Base-by-base conservation (phyloP, 2,113 vertebrate species). In the Sinosuthora webbiana region DNA sequence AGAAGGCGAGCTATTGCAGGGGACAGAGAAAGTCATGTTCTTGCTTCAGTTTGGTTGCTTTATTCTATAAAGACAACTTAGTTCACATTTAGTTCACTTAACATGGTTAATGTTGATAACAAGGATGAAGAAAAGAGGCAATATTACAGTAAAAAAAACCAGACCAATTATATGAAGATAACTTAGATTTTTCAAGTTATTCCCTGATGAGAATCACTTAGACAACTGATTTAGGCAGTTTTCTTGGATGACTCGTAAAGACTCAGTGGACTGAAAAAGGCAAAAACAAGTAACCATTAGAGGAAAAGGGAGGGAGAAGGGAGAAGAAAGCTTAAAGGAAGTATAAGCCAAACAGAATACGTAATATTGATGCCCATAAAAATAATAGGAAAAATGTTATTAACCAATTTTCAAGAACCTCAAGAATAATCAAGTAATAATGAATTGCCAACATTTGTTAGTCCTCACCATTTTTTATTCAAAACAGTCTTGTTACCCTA, bases 251-350 rank as follows among this genome's bases (percentile, higher is more conserved):
- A 45, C 10, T 60, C 0, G 0, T 47, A 49, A 71, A 35, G 37
- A 70, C 18, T 74, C 33, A 70, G 23, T 15, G 9, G 50, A 45
- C 20, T 65, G 16, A 69, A 56, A 77, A 65, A 83, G 14, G 18
- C 6, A 87, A 84, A n/a, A 59, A 11, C 7, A 13, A 24, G 12
- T 24, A 53, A 37, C 28, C 21, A 13, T 49, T 39, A 28, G 1
- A 0, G 2, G 1, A 13, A 30, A 70, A 65, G 2, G 16, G 28
- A 67, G 31, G 9, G 4, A 28, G 4, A 41, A 53, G 20, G 10
- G 11, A 74, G 11, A 62, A 78, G 22, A 87, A 90, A 83, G 8
- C 27, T 71, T 76, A 76, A 27, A 83, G 41, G 14, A 89, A 9
- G 4, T 28, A 9, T 19, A 71, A 33, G 4, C 11, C 22, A 10